phyloP scores from a whole-genome alignment of 2,888 invertebrate genomes.

The Cosmia trapezina region DNA sequence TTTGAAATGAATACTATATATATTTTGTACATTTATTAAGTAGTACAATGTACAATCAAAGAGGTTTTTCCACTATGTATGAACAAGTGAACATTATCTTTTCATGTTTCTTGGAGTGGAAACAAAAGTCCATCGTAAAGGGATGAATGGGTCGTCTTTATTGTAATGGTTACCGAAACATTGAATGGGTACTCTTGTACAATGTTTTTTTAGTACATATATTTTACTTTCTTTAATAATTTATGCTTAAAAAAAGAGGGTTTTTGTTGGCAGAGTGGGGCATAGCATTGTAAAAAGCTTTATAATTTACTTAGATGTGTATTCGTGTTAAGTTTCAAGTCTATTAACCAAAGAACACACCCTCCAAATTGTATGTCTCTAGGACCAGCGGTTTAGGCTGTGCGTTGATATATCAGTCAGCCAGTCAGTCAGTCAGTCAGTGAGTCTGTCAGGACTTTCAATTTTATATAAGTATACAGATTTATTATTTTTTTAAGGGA shows the following conservation, averaged over 20 bases:
- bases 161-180: conserved; percentile 54
- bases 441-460: no score
- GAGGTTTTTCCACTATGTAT: conserved; percentile 19
- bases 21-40: not conserved
- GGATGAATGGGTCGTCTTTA: conserved; percentile 46
- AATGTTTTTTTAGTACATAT: conserved; percentile 17
- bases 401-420: no score
- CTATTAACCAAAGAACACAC: no score
- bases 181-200: conserved; percentile 32
- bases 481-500: no score
- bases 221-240: not conserved
- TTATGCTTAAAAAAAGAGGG: no score
- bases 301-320: no score
- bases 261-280: not conserved
- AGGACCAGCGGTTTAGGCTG: no score
- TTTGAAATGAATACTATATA: not conserved
- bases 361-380: no score
- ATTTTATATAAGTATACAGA: no score
- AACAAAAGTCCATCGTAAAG: conserved; percentile 45
- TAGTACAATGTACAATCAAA: conserved; percentile 10
- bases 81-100: conserved; percentile 44
- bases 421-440: no score
- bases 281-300: not conserved
- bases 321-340: no score
- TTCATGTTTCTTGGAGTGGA: conserved; percentile 50